Percentiles rank a stretch among this genome's conserved stretches.
Conservation (phyloP, 1,140 invertebrate species). For the Plutomurus gul region DNA sequence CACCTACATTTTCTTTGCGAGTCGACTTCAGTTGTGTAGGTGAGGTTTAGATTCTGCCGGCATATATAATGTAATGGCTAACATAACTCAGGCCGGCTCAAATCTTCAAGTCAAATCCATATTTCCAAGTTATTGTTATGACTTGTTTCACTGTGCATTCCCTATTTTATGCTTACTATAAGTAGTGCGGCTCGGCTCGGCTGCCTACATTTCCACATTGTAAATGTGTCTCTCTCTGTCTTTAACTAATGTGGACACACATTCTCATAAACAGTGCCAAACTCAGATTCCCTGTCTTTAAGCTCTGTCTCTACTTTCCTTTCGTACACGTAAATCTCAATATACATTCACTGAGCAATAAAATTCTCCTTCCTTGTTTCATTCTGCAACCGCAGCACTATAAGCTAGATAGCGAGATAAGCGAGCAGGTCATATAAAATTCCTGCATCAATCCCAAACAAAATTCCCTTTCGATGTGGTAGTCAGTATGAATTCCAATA, state of each 20-base stretch:
- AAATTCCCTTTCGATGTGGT: no score
- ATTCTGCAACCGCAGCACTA: constrained; percentile 13
- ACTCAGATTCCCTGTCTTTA: background rate
- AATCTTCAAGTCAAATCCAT: constrained; percentile 33
- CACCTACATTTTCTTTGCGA: background rate
- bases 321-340: background rate
- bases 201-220: background rate
- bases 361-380: background rate
- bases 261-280: background rate
- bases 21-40: background rate
- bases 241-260: constrained; percentile 21
- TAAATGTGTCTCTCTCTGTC: constrained; percentile 2
- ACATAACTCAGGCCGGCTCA: background rate
- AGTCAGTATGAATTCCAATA: no score
- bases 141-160: constrained; percentile 8
- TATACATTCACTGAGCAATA: background rate
- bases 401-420: no score
- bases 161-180: background rate
- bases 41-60: background rate
- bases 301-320: background rate
- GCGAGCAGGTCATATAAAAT: no score
- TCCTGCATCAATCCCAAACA: no score
- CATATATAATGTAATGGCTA: constrained; percentile 19
- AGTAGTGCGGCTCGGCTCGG: no score
- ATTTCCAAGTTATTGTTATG: constrained; percentile 22